These are phyloP conservation scores for Hoplostethus atlanticus DNA, from an alignment of 2,797 vertebrate genomes.

Conservation along the genomic window DNA sequence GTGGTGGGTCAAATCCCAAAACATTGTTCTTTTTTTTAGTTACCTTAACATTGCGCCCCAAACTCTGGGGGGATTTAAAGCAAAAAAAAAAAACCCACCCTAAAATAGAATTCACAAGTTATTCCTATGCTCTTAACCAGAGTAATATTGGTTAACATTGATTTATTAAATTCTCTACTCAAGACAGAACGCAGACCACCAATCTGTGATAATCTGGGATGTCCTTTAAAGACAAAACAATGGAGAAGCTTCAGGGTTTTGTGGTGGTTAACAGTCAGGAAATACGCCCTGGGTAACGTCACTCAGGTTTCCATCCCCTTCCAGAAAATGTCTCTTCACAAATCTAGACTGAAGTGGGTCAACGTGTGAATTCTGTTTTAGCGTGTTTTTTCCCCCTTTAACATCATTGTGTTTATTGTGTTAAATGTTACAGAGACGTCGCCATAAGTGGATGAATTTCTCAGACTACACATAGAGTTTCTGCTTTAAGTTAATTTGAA, in stretches of 20 bases:
- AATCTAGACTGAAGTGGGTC: slow-evolving; percentile 8
- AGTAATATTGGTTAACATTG: background rate
- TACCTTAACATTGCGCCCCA: slow-evolving; percentile 63
- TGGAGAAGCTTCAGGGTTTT: slow-evolving; percentile 14
- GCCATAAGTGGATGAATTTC: slow-evolving; percentile 68
- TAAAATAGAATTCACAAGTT: slow-evolving; percentile 60
- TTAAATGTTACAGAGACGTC: slow-evolving; percentile 74
- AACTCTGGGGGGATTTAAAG: slow-evolving; percentile 29
- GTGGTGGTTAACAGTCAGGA: slow-evolving; percentile 21
- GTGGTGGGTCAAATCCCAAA: slow-evolving; percentile 72
- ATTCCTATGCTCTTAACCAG: slow-evolving; percentile 35
- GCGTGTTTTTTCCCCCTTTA: slow-evolving; percentile 20
- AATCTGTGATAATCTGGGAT: slow-evolving; percentile 14
- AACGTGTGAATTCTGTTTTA: slow-evolving; percentile 50
- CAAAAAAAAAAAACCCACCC: slow-evolving; percentile 33
- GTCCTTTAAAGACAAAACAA: slow-evolving; percentile 22
- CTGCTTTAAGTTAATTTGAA: slow-evolving; percentile 76
- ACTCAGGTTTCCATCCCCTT: background rate
- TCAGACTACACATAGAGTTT: slow-evolving; percentile 74
- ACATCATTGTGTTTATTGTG: slow-evolving; percentile 57
- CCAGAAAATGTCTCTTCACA: slow-evolving; percentile 3
- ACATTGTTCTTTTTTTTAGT: slow-evolving; percentile 48
- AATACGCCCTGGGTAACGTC: slow-evolving; percentile 7
- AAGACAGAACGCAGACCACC: background rate
- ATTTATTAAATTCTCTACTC: background rate